Evolutionary conservation across 2,797 vertebrate species (phyloP).

Genomic region (Neoniphon sammara): DNA sequence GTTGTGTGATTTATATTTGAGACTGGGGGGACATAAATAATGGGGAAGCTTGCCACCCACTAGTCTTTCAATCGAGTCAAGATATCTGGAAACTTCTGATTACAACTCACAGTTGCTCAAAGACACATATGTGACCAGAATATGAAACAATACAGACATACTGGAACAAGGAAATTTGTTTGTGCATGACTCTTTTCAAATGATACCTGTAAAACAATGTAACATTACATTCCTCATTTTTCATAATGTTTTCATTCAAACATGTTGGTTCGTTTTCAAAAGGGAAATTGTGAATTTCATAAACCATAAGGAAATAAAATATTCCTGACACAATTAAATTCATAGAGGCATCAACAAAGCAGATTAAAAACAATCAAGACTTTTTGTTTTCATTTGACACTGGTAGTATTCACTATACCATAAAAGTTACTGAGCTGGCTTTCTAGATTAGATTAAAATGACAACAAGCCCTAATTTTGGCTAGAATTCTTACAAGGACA

Average conservation of each 20-base stretch:
- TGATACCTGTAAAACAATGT: background rate
- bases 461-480: background rate
- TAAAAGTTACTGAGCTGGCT: background rate
- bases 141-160: constrained; percentile 58
- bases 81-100: constrained; percentile 76
- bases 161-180: constrained; percentile 30
- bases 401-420: background rate
- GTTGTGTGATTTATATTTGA: constrained; percentile 79
- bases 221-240: too few relatives aligned
- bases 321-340: too few relatives aligned
- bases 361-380: too few relatives aligned
- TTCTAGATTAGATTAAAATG: background rate
- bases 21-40: constrained; percentile 78
- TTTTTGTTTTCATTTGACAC: background rate
- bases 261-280: too few relatives aligned
- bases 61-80: constrained; percentile 73
- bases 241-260: too few relatives aligned
- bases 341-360: too few relatives aligned
- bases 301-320: too few relatives aligned
- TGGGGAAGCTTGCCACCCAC: constrained; percentile 68
- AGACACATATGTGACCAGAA: constrained; percentile 67
- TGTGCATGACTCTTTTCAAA: constrained; percentile 38
- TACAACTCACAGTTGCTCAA: constrained; percentile 69
- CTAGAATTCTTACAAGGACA: background rate
- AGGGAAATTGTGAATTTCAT: too few relatives aligned